These are phyloP conservation scores for Venturia canescens DNA, from an alignment of 1,140 invertebrate genomes.

Conservation along the genomic window DNA sequence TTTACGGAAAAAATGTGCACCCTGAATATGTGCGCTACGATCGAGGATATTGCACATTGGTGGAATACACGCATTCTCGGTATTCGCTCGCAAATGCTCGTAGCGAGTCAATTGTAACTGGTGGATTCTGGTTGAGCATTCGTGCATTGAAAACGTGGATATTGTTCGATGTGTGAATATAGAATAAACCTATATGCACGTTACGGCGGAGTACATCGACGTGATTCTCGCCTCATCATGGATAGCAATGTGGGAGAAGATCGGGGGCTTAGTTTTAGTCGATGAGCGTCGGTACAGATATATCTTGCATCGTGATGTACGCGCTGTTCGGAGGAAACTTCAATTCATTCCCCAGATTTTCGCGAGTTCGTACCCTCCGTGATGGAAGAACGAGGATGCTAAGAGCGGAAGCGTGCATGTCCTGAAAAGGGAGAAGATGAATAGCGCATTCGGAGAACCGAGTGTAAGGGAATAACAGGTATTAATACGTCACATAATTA, in stretches of 20 bases:
- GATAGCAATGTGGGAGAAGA: not conserved
- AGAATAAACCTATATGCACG: not conserved
- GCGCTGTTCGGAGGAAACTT: not conserved
- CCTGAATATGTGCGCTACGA: too few species aligned
- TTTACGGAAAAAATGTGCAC: too few species aligned
- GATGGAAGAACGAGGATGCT: not conserved
- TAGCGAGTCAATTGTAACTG: not conserved
- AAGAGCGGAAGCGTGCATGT: constrained; percentile 8
- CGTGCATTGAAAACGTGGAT: not conserved
- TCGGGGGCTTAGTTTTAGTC: not conserved
- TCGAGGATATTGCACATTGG: too few species aligned
- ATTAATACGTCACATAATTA: constrained; percentile 76
- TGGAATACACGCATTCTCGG: not conserved
- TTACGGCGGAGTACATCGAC: not conserved
- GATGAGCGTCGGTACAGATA: not conserved
- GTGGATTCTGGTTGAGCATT: not conserved
- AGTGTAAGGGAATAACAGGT: constrained; percentile 73
- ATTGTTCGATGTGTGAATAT: not conserved
- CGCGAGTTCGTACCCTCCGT: not conserved
- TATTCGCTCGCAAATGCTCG: not conserved
- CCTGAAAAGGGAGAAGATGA: not conserved
- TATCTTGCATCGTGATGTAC: not conserved
- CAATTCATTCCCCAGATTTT: not conserved
- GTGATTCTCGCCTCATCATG: not conserved
- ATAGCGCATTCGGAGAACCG: constrained; percentile 64